Base-by-base conservation (phyloP, 1,140 invertebrate species). In the Camponotus vicinus region DNA sequence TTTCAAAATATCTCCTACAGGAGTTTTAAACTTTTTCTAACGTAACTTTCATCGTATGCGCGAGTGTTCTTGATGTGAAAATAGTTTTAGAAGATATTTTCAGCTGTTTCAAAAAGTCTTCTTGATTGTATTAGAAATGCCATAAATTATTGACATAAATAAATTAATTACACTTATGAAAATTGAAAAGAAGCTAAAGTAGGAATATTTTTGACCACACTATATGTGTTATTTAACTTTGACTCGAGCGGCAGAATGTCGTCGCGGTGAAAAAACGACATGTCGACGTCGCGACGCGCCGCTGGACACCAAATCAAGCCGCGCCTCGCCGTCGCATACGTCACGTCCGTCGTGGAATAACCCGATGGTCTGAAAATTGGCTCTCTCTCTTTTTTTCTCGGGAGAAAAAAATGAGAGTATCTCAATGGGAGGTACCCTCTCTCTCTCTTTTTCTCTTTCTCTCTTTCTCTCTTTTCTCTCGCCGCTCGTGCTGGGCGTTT, bases 351-450 rank as follows among this genome's bases (percentile, higher is more conserved):
- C 79, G 79, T 42, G 55, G 61, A 83, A 83, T 83, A 83, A 73
- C 69, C 57, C 80, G 76, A 87, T 59, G 89, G 87, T 86, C 88
- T 59, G 87, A 89, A 89, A 77, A 89, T 88, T 86, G 88, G 84
- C 64, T 78, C 34, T 45, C 79, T 57, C 49, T 34, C 42, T 42
- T 6, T 49, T 18, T 52, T 52, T 52, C 42, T n/a, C 34, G 32
- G 34, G 64, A n/a, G 40, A 45, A 70, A 76, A 77, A 80, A 80
- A 80, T 70, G 45, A 45, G n/a, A 21, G 34, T 55, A 69, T 21
- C 63, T 69, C 77, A 37, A 34, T 45, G 42, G 27, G 63, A 69
- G 42, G 15, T 21, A 37, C 45, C 27, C 40, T 18, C 27, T 37
- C 2, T 37, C 15, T 13, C 57, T 55, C 52, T 55, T 15, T 37